Conservation (phyloP, 2,888 invertebrate species). For the Tuberolachnus salignus region DNA sequence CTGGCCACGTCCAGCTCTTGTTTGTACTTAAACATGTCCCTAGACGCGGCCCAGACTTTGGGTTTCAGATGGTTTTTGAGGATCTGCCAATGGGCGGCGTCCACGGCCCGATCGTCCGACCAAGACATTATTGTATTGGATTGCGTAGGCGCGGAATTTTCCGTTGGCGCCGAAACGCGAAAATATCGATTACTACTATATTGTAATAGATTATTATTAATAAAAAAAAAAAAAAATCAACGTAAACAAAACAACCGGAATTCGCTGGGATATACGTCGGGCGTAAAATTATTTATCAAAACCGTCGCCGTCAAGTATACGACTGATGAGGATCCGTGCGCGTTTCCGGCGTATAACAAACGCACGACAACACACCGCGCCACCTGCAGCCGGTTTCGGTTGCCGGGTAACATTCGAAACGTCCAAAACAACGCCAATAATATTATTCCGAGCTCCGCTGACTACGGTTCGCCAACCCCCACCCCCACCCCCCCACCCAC, state of each 20-base stretch:
- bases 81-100: constrained; percentile 39
- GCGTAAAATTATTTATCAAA: too few relatives aligned
- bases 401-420: constrained; percentile 40
- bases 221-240: background rate
- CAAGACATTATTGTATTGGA: constrained; percentile 23
- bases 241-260: too few relatives aligned
- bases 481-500: too few relatives aligned
- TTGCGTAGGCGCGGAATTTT: background rate
- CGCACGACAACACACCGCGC: background rate
- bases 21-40: constrained; percentile 44
- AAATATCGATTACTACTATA: too few relatives aligned
- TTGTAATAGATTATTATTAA: background rate
- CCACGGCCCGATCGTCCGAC: constrained; percentile 41
- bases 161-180: too few relatives aligned
- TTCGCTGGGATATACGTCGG: too few relatives aligned
- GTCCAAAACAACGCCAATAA: constrained; percentile 30
- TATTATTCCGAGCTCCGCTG: background rate
- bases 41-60: constrained; percentile 19
- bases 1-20: constrained; percentile 43
- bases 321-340: too few relatives aligned
- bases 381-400: constrained; percentile 28
- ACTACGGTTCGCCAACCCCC: background rate
- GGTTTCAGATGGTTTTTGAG: constrained; percentile 48
- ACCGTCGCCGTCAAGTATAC: background rate
- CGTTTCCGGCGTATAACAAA: background rate